phyloP scores from a whole-genome alignment of 30 jellyfish, hydroid and myxozoan species.

The Phacellophora camtschatica region DNA sequence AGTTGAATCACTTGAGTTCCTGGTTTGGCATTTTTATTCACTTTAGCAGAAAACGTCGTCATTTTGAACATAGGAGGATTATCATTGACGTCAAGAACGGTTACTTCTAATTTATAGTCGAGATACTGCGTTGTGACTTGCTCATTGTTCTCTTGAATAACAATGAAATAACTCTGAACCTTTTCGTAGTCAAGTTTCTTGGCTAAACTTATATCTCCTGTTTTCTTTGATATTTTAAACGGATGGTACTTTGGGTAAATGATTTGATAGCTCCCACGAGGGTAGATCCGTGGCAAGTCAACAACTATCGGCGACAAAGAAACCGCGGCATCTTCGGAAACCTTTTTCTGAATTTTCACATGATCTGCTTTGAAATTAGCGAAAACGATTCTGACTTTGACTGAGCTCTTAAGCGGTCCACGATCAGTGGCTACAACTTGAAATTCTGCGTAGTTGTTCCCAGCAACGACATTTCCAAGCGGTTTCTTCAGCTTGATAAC shows the following conservation, averaged over 20 bases:
- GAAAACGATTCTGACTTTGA: constrained; percentile 63
- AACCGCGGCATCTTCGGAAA: constrained; percentile 63
- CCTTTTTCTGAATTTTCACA: constrained; percentile 35
- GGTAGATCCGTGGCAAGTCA: constrained; percentile 69
- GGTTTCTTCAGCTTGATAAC: constrained; percentile 54
- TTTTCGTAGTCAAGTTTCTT: constrained; percentile 68
- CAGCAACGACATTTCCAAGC: constrained; percentile 38
- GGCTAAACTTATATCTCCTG: constrained; percentile 63
- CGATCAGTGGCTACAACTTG: constrained; percentile 82
- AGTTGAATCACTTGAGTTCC: constrained; percentile 87
- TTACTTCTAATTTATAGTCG: constrained; percentile 65
- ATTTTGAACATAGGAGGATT: constrained; percentile 83
- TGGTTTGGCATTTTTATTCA: constrained; percentile 92
- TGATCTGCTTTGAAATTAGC: constrained; percentile 85
- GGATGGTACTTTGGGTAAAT: constrained; percentile 86
- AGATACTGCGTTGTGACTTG: constrained; percentile 49
- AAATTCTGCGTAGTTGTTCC: constrained; percentile 70
- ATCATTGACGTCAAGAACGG: constrained; percentile 80
- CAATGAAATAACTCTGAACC: constrained; percentile 55
- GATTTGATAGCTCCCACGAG: constrained; percentile 67
- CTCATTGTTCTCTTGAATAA: constrained; percentile 69
- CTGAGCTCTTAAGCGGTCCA: constrained; percentile 33
- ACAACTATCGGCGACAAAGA: constrained; percentile 52
- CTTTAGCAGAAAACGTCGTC: constrained; percentile 63
- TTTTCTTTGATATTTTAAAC: constrained; percentile 48